Conservation (phyloP, 2,888 invertebrate species). For the Aquatica leii region DNA sequence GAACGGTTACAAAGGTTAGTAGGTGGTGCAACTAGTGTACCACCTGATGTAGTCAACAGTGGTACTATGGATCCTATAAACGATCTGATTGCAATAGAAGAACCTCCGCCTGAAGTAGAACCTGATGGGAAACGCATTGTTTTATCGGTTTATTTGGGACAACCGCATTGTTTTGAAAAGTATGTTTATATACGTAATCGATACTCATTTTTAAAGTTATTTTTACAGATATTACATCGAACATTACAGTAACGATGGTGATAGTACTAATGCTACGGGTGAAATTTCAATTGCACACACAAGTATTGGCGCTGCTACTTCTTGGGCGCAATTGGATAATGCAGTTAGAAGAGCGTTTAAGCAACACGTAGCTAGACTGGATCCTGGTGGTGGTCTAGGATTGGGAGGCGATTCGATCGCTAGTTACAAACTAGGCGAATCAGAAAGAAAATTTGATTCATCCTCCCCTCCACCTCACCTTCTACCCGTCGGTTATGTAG, state of each 20-base stretch:
- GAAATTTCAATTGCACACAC: constrained; percentile 88
- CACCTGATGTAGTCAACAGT: constrained; percentile 52
- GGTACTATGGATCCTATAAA: constrained; percentile 58
- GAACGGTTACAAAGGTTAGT: constrained; percentile 91
- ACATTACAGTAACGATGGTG: constrained; percentile 58
- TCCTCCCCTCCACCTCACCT: constrained; percentile 89
- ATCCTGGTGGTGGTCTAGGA: constrained; percentile 90
- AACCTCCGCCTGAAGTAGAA: constrained; percentile 56
- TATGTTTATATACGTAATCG: constrained; percentile 36
- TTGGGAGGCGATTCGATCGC: constrained; percentile 83
- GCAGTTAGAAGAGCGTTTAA: constrained; percentile 92
- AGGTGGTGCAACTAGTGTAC: constrained; percentile 52
- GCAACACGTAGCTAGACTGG: constrained; percentile 91
- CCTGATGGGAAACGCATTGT: constrained; percentile 87
- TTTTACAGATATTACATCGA: constrained; percentile 54
- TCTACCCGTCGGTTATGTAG: constrained; percentile 91
- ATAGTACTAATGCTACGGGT: constrained; percentile 60
- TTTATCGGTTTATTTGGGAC: constrained; percentile 87
- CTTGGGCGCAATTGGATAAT: constrained; percentile 94
- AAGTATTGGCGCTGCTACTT: constrained; percentile 90
- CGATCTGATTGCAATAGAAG: constrained; percentile 57
- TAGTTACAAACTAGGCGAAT: constrained; percentile 93
- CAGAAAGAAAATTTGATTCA: constrained; percentile 80
- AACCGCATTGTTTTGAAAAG: constrained; percentile 76
- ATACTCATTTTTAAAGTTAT: not conserved